Base-by-base conservation (phyloP, 2,113 vertebrate species). In the Eptesicus fuscus region DNA sequence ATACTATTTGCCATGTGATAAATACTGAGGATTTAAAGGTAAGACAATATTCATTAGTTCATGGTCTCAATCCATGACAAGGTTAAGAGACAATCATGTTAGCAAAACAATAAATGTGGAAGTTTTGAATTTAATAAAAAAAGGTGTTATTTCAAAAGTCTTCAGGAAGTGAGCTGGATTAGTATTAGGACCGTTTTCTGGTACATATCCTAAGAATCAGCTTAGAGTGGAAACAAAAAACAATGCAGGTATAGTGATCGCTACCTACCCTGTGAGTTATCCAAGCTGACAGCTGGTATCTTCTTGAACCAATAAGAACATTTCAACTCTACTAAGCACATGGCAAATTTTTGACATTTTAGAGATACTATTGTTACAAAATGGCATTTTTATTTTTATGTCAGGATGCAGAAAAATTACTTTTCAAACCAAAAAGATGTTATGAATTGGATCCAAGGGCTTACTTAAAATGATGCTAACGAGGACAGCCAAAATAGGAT, bases 381-480 rank as follows among this genome's bases (percentile, higher is more conserved):
- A 86, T 44, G 93, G 11, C 14, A 84, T 74, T 84, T 90, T 95
- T 91, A 87, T 79, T 83, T 93, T 92, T 87, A 12, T 94, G 77
- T 9, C 3, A 77, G 28, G 51, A 92, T 85, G 17, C 61, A 91
- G 87, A 88, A 88, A 73, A 93, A 88, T 65, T 85, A 89, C 91
- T 96, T 95, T 90, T 30, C 35, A 91, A 93, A 91, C 90, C 32
- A 79, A 47, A 65, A 95, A 70, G 35, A 93, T 73, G 73, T 88
- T 86, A 74, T 59, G 28, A 88, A 42, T 83, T 28, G 65, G 8
- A 42, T 91, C 40, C 74, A 96, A 32, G 17, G 22, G 9, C 61
- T 96, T 92, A 85, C 61, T 96, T 92, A 85, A 96, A 85, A 83
- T 44, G 69, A 78, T 90, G 44, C 78, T 92, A 35, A 92, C 49